Conservation (phyloP, 64 coral and sea anemone genomes). For the Dendronephthya gigantea region DNA sequence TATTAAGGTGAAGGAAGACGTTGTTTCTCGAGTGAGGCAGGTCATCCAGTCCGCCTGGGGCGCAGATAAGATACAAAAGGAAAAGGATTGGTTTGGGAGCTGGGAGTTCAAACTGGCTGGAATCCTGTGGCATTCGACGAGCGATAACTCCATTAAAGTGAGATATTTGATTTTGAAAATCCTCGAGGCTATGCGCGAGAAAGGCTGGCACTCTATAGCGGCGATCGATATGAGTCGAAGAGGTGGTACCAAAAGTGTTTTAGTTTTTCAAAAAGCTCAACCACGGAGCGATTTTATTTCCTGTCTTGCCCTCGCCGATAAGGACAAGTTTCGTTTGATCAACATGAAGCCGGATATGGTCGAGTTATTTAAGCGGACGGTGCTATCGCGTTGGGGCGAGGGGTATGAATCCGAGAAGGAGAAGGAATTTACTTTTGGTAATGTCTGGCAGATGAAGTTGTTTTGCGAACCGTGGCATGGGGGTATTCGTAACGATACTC, state of each 20-base stretch:
- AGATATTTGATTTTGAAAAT: conserved; percentile 59
- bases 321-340: conserved; percentile 73
- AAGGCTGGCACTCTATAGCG: conserved; percentile 61
- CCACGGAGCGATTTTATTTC: conserved; percentile 38
- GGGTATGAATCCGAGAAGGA: neutral
- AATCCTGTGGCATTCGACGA: conserved; percentile 57
- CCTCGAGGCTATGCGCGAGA: conserved; percentile 52
- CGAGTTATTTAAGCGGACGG: conserved; percentile 11
- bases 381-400: neutral
- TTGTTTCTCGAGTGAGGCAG: conserved; percentile 45
- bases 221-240: conserved; percentile 60
- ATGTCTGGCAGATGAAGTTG: neutral
- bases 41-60: conserved; percentile 43
- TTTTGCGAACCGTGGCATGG: neutral
- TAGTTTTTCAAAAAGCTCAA: conserved; percentile 48
- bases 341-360: conserved; percentile 65
- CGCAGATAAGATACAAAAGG: conserved; percentile 38
- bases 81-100: conserved; percentile 36
- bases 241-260: conserved; percentile 43
- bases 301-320: conserved; percentile 61
- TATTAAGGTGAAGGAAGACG: conserved; percentile 37
- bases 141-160: conserved; percentile 46
- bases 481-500: neutral
- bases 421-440: neutral
- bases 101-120: conserved; percentile 78